phyloP scores from a whole-genome alignment of 1,140 invertebrate genomes.

The Pinna nobilis region DNA sequence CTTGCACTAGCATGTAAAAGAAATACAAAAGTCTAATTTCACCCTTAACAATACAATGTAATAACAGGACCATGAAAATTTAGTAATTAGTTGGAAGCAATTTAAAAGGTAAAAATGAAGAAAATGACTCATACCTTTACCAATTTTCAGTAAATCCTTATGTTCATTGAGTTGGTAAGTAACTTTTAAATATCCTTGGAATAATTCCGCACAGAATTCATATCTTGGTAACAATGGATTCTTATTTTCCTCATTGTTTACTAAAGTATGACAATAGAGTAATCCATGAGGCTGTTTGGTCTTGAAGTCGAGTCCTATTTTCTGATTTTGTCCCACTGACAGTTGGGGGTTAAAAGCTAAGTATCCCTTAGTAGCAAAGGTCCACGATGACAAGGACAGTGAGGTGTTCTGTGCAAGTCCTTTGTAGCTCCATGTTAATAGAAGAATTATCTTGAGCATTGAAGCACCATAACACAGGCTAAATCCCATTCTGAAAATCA shows the following conservation, averaged over 20 bases:
- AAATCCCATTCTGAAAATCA: too few relatives aligned
- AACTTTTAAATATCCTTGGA: constrained; percentile 3
- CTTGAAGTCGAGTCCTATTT: constrained; percentile 23
- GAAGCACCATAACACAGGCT: too few relatives aligned
- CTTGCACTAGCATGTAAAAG: too few relatives aligned
- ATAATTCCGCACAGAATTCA: constrained; percentile 30
- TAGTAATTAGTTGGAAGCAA: too few relatives aligned
- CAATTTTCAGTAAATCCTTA: constrained; percentile 4
- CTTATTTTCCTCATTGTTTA: neutral
- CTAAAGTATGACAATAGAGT: constrained; percentile 34
- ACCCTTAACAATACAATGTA: too few relatives aligned
- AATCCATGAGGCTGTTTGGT: constrained; percentile 17
- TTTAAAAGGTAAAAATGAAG: too few relatives aligned
- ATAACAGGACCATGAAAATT: too few relatives aligned
- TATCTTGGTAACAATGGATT: constrained; percentile 5
- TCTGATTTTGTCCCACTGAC: constrained; percentile 15
- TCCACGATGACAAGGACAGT: too few relatives aligned
- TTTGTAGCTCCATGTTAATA: too few relatives aligned
- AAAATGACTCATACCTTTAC: constrained; percentile 42
- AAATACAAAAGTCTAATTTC: too few relatives aligned
- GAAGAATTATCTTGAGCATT: too few relatives aligned
- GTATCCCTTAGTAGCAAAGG: constrained; percentile 16
- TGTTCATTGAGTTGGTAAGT: constrained; percentile 11
- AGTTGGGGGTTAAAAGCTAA: constrained; percentile 8
- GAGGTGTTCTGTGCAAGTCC: too few relatives aligned